These are phyloP conservation scores for Chouioia cunea DNA, from an alignment of 2,888 invertebrate species.

Conservation along the genomic window DNA sequence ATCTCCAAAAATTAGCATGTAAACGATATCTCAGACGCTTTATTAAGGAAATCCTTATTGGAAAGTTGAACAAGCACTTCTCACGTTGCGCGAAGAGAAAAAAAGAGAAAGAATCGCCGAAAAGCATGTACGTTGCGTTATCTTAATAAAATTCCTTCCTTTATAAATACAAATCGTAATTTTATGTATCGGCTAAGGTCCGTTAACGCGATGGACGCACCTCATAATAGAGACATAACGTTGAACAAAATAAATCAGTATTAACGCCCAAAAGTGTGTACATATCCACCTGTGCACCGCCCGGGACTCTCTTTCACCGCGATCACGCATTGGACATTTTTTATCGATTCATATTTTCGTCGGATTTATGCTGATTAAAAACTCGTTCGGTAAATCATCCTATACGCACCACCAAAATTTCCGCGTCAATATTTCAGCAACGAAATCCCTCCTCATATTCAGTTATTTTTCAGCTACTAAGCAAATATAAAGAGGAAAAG, in stretches of 20 bases:
- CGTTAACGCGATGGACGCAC: constrained; percentile 4
- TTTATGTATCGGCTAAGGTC: constrained; percentile 34
- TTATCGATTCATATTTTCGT: no score
- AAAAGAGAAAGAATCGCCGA: constrained; percentile 1
- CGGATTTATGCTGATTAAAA: no score
- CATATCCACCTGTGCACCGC: neutral
- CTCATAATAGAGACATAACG: constrained; percentile 33
- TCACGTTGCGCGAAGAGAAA: neutral
- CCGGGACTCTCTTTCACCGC: no score
- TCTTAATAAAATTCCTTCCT: constrained; percentile 29
- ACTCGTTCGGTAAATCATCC: no score
- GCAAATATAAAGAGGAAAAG: neutral
- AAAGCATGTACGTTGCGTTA: neutral
- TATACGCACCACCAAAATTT: no score
- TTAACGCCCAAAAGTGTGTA: constrained; percentile 33
- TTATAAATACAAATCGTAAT: constrained; percentile 44
- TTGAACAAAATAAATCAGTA: constrained; percentile 42
- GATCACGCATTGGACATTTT: no score
- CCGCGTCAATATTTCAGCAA: no score
- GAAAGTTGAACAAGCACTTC: constrained; percentile 11
- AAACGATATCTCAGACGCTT: neutral
- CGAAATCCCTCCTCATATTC: no score
- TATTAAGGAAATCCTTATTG: neutral
- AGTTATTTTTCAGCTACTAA: no score
- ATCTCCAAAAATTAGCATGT: neutral